Evolutionary conservation across 2,113 vertebrate genomes (phyloP).

Genomic region (Dasyprocta punctata): DNA sequence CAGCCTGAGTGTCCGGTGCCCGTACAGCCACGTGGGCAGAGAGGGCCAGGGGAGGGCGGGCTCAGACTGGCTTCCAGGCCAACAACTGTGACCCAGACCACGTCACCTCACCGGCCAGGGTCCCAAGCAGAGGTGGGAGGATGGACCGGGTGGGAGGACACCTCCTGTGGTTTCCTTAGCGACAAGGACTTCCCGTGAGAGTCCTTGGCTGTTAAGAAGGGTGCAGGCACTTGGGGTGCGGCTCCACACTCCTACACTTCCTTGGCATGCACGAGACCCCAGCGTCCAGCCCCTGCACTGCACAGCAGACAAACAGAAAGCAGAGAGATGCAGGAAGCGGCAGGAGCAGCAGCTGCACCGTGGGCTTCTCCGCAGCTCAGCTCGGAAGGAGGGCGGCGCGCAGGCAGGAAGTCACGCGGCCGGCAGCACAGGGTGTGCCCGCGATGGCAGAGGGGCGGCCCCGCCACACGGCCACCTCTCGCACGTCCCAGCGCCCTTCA

Average conservation of each 20-base stretch:
- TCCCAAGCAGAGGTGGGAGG: not conserved
- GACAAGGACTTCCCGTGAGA: too few relatives aligned
- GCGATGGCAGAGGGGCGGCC: fast-evolving
- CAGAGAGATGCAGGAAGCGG: not conserved
- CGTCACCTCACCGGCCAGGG: too few relatives aligned
- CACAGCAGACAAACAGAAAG: not conserved
- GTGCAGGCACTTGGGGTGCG: not conserved
- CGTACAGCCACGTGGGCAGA: fast-evolving
- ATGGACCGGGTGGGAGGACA: not conserved
- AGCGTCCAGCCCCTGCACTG: not conserved
- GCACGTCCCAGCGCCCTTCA: not conserved
- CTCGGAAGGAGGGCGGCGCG: too few relatives aligned
- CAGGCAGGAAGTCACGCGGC: not conserved
- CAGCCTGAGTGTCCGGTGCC: too few relatives aligned
- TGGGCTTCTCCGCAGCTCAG: not conserved
- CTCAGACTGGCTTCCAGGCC: not conserved
- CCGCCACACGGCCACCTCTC: not conserved
- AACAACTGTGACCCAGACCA: not conserved
- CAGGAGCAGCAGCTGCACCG: not conserved
- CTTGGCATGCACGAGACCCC: not conserved
- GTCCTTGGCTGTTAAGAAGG: not conserved
- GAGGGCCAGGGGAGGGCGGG: too few relatives aligned
- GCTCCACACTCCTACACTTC: not conserved
- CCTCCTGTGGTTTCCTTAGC: not conserved
- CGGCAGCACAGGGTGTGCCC: not conserved